phyloP scores from a whole-genome alignment of 2,888 invertebrate genomes.

The Fragum sueziense region DNA sequence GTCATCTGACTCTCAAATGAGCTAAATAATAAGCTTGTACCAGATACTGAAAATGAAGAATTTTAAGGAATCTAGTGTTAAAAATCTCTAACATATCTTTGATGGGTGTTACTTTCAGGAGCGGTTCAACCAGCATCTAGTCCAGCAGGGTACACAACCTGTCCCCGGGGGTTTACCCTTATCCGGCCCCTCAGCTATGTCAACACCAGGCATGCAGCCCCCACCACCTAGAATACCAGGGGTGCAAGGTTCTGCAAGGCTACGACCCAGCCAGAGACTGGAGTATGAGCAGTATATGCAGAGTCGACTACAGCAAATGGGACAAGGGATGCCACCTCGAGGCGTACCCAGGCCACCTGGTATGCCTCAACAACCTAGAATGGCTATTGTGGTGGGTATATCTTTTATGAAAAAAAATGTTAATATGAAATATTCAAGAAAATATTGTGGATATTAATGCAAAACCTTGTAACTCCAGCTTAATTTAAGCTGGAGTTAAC shows the following conservation, averaged over 20 bases:
- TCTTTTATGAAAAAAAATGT: too few species aligned
- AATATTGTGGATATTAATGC: too few species aligned
- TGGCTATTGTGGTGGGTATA: constrained; percentile 66
- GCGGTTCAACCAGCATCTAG: constrained; percentile 64
- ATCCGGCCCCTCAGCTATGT: constrained; percentile 1
- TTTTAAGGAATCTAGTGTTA: too few species aligned
- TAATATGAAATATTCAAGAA: too few species aligned
- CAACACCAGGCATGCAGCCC: constrained; percentile 35
- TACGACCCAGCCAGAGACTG: constrained; percentile 70
- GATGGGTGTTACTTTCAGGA: too few species aligned
- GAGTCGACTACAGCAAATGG: constrained; percentile 72
- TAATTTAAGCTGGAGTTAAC: too few species aligned
- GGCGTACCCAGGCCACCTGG: constrained; percentile 54
- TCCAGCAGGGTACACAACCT: constrained; percentile 54
- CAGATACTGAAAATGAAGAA: too few species aligned
- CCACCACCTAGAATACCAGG: constrained; percentile 61
- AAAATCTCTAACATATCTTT: too few species aligned
- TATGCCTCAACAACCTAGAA: constrained; percentile 79
- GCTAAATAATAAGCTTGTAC: too few species aligned
- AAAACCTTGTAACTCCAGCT: too few species aligned
- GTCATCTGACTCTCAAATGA: too few species aligned
- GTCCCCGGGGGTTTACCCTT: constrained; percentile 28
- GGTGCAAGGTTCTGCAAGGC: constrained; percentile 51
- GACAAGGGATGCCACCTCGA: constrained; percentile 50
- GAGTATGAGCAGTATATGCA: constrained; percentile 81